A percentile compares a stretch with the other conserved stretches of the same genome.
These are phyloP conservation scores for Holothuria leucospilota DNA, from an alignment of 53 echinoderm and acorn worm species.

Conservation along the genomic window DNA sequence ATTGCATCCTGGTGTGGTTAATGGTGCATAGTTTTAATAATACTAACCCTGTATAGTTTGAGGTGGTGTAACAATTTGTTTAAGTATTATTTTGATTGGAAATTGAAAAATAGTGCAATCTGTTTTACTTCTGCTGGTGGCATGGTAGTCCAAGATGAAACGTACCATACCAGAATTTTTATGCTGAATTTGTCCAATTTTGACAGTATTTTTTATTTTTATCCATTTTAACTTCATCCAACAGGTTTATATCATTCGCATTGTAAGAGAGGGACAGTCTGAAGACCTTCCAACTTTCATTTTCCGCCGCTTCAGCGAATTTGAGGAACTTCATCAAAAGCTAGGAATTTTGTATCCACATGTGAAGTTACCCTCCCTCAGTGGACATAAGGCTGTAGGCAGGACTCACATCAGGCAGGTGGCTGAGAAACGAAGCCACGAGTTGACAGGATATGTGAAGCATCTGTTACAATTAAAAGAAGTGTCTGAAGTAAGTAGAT, in stretches of 20 bases:
- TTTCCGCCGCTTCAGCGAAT: slow-evolving; percentile 95
- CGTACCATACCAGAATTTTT: no score
- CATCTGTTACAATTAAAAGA: slow-evolving; percentile 73
- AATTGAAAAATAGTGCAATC: no score
- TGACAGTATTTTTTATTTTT: no score
- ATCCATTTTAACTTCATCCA: not conserved
- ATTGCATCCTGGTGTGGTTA: no score
- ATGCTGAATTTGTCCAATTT: no score
- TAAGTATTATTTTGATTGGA: no score
- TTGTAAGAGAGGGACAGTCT: slow-evolving; percentile 75
- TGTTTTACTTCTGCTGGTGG: no score
- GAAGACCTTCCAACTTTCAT: slow-evolving; percentile 84
- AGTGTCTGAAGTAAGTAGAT: slow-evolving; percentile 77
- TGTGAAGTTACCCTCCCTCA: slow-evolving; percentile 68
- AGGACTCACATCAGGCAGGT: slow-evolving; percentile 97
- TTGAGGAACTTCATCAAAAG: slow-evolving; percentile 87
- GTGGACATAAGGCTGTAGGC: slow-evolving; percentile 76
- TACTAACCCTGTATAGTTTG: no score
- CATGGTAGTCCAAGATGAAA: no score
- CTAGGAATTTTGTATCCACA: slow-evolving; percentile 78
- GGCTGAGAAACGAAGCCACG: slow-evolving; percentile 79
- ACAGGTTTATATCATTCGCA: slow-evolving; percentile 88
- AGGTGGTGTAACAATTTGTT: no score
- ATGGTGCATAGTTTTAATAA: no score
- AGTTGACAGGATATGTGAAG: slow-evolving; percentile 72